Conservation (phyloP, 2,888 invertebrate species). For the Neoscelio sp. region DNA sequence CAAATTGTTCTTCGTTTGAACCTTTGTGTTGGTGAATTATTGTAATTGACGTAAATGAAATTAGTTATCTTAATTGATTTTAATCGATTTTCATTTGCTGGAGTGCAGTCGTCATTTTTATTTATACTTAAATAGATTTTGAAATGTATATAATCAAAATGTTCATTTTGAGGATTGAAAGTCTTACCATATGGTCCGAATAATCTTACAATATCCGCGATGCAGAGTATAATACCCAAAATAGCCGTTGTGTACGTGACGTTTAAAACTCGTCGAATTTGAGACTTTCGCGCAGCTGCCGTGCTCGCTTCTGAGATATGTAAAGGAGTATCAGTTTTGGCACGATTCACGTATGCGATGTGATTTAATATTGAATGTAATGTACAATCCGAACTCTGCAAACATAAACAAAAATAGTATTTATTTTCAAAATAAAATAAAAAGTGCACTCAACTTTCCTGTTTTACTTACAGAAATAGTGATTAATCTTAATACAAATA, state of each 20-base stretch:
- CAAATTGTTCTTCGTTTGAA: too few species aligned
- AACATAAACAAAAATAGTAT: conserved; percentile 15
- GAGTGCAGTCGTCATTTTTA: not conserved
- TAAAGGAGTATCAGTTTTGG: conserved; percentile 79
- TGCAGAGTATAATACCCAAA: conserved; percentile 84
- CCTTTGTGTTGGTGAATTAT: too few species aligned
- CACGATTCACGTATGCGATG: conserved; percentile 84
- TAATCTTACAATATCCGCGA: conserved; percentile 84
- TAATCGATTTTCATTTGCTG: too few species aligned
- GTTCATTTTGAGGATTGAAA: not conserved
- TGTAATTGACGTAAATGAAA: too few species aligned
- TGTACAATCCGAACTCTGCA: conserved; percentile 82
- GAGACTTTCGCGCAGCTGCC: conserved; percentile 79
- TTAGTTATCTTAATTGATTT: too few species aligned
- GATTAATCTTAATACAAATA: not conserved
- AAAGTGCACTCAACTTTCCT: too few species aligned
- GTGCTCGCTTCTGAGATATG: conserved; percentile 79
- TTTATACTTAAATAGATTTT: not conserved
- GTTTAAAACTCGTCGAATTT: conserved; percentile 84
- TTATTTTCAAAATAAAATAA: not conserved
- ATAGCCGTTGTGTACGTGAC: conserved; percentile 84
- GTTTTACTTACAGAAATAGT: too few species aligned
- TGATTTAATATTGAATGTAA: conserved; percentile 84
- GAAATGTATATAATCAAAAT: too few species aligned
- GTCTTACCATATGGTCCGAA: conserved; percentile 84